Evolutionary conservation across 2,113 vertebrate species (phyloP), one percentile per base, ranked within the genome.

Genomic region (Daubentonia madagascariensis): DNA sequence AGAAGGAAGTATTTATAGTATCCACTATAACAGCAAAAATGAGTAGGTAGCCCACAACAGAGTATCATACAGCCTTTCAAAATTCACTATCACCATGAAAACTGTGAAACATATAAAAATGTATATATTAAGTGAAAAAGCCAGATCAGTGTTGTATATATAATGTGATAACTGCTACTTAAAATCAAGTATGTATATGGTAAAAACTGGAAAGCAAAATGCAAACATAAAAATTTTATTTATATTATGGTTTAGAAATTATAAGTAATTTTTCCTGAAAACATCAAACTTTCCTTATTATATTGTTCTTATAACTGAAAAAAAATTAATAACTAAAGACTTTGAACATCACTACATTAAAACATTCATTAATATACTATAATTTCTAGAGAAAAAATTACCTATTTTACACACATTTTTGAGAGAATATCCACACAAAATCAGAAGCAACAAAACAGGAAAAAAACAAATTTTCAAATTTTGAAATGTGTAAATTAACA

Each of bases 361-460:
- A 70, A 75, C 30, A 88, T 16, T 92, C 61, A 94, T 73, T 85
- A 97, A 83, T 93, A 95, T 84, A 14, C 35, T 59, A 76, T 57
- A 63, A 8, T 10, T 81, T 78, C 18, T 52, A 32, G 52, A 9
- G 61, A 97, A 84, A 75, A 96, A 72, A 87, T 61, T 68, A 43
- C 35, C 35, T 92, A 57, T 87, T 83, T 83, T 89, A 45, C 1
- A 97, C 54, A 70, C 35, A 35, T 45, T 88, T 93, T 89, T 93
- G 70, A 75, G 91, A 92, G 59, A 79, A 52, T 16, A 85, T 32
- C 65, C 25, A 75, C 14, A 70, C 94, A 93, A 95, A 96, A 84
- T 59, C 25, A 92, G 22, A 97, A 96, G 22, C 45, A 91, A 84
- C 16, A 72, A 91, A 93, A 86, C 6, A 28, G 40, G 6, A 1